phyloP scores from a whole-genome alignment of 1,140 invertebrate species.

The Brachionus asplanchnoidis region DNA sequence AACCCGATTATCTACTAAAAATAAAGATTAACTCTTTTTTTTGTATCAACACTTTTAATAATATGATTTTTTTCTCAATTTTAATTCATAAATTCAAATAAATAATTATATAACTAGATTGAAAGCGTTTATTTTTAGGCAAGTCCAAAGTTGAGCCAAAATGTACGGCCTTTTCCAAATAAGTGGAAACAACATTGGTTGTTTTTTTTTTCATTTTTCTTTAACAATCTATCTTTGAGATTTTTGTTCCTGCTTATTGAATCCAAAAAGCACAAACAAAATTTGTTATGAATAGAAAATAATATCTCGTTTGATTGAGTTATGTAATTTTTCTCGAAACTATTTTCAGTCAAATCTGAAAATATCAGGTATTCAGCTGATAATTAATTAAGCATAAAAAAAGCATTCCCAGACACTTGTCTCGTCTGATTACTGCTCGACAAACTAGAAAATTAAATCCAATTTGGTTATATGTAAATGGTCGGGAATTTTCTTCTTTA shows the following conservation, averaged over 20 bases:
- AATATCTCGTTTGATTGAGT: neutral
- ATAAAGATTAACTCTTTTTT: neutral
- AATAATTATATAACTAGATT: neutral
- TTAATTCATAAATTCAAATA: neutral
- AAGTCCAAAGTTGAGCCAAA: neutral
- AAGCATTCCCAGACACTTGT: neutral
- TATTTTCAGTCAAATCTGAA: neutral
- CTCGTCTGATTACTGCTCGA: neutral
- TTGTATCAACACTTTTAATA: neutral
- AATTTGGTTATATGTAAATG: neutral
- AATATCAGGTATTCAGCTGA: neutral
- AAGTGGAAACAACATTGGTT: neutral
- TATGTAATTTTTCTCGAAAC: neutral
- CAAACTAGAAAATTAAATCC: neutral
- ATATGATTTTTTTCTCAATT: neutral
- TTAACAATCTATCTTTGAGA: neutral
- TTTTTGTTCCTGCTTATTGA: neutral
- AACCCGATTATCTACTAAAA: neutral
- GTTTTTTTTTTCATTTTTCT: neutral
- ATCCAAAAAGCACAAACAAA: neutral
- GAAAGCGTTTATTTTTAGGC: neutral
- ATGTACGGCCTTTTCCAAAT: neutral
- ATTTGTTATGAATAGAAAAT: neutral
- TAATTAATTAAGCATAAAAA: neutral
- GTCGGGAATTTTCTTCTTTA: neutral